Conservation (phyloP, 2,888 invertebrate species). For the Linnaemya vulpina region DNA sequence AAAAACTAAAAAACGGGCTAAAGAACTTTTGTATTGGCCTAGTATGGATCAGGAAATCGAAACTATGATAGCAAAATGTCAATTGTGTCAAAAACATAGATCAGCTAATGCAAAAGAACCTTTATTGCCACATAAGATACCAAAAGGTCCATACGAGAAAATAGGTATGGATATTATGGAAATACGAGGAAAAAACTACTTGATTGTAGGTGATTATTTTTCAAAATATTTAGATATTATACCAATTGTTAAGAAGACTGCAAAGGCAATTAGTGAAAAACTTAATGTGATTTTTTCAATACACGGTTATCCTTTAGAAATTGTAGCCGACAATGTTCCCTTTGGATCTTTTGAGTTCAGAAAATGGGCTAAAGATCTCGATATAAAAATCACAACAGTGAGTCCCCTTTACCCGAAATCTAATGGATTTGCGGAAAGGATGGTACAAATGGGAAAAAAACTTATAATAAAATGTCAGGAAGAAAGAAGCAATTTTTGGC, state of each 20-base stretch:
- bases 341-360: conserved; percentile 53
- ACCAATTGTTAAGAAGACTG: conserved; percentile 68
- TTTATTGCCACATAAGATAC: conserved; percentile 56
- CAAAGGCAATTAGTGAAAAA: conserved; percentile 55
- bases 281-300: conserved; percentile 58
- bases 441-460: conserved; percentile 25
- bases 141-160: conserved; percentile 73
- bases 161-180: conserved; percentile 76
- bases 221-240: conserved; percentile 70
- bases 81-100: conserved; percentile 57
- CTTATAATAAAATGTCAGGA: background rate
- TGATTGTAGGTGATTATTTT: conserved; percentile 67
- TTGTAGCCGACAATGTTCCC: conserved; percentile 59
- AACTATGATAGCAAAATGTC: conserved; percentile 63
- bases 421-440: conserved; percentile 30
- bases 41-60: conserved; percentile 71
- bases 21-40: conserved; percentile 74
- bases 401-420: conserved; percentile 50
- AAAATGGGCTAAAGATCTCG: conserved; percentile 36
- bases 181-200: conserved; percentile 56
- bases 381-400: conserved; percentile 47
- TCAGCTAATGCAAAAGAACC: conserved; percentile 64
- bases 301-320: conserved; percentile 45
- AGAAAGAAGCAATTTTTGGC: conserved; percentile 47
- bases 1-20: conserved; percentile 74